A percentile compares a stretch with the other conserved stretches of the same genome.
phyloP scores from a whole-genome alignment of 2,113 vertebrate species.

The Semnornis frantzii region DNA sequence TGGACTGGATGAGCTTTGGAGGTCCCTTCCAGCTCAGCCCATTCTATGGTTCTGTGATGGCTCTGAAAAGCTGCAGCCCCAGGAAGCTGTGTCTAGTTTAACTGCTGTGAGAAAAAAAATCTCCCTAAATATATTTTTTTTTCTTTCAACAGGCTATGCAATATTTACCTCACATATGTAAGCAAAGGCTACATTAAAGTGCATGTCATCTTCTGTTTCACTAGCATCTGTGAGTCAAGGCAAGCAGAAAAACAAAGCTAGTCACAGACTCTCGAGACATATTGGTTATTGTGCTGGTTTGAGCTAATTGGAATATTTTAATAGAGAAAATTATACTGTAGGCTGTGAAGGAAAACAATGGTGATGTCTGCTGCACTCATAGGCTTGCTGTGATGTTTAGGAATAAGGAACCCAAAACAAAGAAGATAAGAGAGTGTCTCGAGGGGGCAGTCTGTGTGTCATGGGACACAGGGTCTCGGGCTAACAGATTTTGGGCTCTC shows the following conservation, averaged over 20 bases:
- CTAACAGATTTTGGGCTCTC: too few species aligned
- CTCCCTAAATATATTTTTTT: neutral
- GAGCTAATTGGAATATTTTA: too few species aligned
- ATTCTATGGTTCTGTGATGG: neutral
- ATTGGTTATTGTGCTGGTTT: neutral
- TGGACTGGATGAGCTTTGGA: too few species aligned
- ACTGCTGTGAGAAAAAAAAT: slow-evolving; percentile 10
- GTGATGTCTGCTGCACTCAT: too few species aligned
- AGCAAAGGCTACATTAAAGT: slow-evolving; percentile 45
- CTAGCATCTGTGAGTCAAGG: neutral
- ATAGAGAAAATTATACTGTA: too few species aligned
- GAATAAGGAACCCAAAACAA: too few species aligned
- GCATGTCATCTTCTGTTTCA: neutral
- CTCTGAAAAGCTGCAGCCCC: neutral
- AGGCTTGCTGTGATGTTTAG: too few species aligned
- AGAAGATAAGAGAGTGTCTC: too few species aligned
- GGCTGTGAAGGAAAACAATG: too few species aligned
- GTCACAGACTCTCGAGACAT: neutral
- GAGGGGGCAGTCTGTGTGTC: too few species aligned
- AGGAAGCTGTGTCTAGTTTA: neutral
- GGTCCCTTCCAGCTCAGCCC: too few species aligned
- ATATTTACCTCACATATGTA: neutral
- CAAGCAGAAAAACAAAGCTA: neutral
- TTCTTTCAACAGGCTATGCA: neutral
- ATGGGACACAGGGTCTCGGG: too few species aligned